Percentiles rank a stretch among this genome's conserved stretches.
phyloP scores from a whole-genome alignment of 2,888 invertebrate species.

The Meghimatium bilineatum region DNA sequence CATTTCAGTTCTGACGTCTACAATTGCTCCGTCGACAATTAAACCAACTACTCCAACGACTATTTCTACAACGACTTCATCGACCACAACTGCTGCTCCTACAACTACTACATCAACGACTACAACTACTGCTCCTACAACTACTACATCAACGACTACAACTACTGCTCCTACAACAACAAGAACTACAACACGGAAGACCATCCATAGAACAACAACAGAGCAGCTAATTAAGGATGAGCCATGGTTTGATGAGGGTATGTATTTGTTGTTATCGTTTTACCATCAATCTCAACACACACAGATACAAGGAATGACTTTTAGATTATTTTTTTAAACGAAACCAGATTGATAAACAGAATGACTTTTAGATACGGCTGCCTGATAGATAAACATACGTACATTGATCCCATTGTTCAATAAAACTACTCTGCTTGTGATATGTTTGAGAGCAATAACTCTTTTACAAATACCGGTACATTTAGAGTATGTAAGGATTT shows the following conservation, averaged over 20 bases:
- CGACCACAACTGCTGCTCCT: conserved; percentile 6
- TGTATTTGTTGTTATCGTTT: background rate
- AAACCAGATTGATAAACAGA: no score
- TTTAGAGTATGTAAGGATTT: no score
- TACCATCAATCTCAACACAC: no score
- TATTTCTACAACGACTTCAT: conserved; percentile 15
- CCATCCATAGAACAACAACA: conserved; percentile 2
- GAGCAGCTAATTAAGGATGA: background rate
- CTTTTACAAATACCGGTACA: no score
- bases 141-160: conserved; percentile 24
- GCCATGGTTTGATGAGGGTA: conserved; percentile 1
- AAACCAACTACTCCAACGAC: conserved; percentile 11
- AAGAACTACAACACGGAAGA: background rate
- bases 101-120: conserved; percentile 18
- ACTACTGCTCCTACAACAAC: conserved; percentile 25
- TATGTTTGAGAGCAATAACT: no score
- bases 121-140: conserved; percentile 7
- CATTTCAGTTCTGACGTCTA: conserved; percentile 27
- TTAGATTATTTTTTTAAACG: no score
- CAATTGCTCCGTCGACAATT: conserved; percentile 9
- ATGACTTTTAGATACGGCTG: no score
- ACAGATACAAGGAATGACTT: no score
- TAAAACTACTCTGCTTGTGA: no score
- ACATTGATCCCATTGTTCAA: no score
- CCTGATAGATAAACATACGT: background rate